Conservation (phyloP, 2,113 vertebrate genomes). For the Tyrannus savana region DNA sequence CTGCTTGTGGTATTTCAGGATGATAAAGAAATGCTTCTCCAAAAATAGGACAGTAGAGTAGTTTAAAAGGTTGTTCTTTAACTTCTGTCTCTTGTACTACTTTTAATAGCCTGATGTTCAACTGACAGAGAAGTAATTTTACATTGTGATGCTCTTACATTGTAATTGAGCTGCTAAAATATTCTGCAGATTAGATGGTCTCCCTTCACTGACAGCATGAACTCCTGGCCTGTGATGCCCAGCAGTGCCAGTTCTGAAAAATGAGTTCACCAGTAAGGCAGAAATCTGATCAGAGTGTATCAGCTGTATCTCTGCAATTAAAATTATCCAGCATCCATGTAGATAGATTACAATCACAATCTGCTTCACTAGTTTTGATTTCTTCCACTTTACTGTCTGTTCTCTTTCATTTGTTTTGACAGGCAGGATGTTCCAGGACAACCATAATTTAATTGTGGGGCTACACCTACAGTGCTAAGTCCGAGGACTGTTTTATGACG, state of each 20-base stretch:
- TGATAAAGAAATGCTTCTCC: not conserved
- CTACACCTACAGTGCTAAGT: not conserved
- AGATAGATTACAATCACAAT: not conserved
- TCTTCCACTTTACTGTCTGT: not conserved
- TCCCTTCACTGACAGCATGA: not conserved
- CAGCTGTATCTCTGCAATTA: not conserved
- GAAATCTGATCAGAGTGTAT: not conserved
- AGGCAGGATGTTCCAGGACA: not conserved
- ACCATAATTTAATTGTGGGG: not conserved
- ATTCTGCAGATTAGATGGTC: not conserved
- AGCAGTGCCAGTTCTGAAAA: not conserved
- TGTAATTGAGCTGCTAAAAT: conserved; percentile 5
- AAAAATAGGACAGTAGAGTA: not conserved
- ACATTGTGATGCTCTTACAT: not conserved
- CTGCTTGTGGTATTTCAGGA: conserved; percentile 24
- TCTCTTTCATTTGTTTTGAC: not conserved
- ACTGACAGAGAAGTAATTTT: not conserved
- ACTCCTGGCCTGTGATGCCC: not conserved
- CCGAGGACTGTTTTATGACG: not conserved
- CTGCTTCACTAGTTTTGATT: not conserved
- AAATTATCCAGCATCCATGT: not conserved
- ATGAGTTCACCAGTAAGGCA: not conserved
- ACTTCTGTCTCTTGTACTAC: conserved; percentile 19
- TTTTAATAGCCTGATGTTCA: not conserved
- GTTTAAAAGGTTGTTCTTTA: not conserved